Conservation (phyloP, 2,113 vertebrate species). For the Marcusenius ussheri region DNA sequence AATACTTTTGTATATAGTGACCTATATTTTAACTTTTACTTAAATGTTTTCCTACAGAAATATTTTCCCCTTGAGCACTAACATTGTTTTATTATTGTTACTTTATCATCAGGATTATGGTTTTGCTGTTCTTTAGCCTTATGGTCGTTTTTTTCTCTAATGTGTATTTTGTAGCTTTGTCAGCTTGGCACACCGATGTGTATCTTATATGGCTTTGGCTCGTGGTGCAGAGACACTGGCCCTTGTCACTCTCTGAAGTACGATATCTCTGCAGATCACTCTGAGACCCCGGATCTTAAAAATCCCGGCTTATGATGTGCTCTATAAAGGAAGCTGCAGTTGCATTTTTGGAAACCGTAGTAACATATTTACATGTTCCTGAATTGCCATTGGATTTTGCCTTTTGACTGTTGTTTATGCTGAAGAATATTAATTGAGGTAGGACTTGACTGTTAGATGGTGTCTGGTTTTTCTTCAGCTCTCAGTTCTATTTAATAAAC, state of each 20-base stretch:
- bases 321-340: neutral
- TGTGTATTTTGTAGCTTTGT: neutral
- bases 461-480: conserved; percentile 8
- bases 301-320: neutral
- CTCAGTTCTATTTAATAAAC: neutral
- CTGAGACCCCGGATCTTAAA: neutral
- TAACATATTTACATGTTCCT: neutral
- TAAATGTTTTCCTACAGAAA: neutral
- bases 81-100: neutral
- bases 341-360: conserved; percentile 5
- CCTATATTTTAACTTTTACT: neutral
- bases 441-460: neutral
- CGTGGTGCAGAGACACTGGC: neutral
- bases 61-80: neutral
- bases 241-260: neutral
- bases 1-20: neutral
- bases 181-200: neutral
- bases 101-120: no score
- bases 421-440: conserved; percentile 2
- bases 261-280: neutral
- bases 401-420: conserved; percentile 8
- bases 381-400: neutral
- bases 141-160: neutral
- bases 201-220: neutral
- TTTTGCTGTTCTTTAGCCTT: neutral